Conservation (phyloP, 2,113 vertebrate species). For the Rattus rattus region DNA sequence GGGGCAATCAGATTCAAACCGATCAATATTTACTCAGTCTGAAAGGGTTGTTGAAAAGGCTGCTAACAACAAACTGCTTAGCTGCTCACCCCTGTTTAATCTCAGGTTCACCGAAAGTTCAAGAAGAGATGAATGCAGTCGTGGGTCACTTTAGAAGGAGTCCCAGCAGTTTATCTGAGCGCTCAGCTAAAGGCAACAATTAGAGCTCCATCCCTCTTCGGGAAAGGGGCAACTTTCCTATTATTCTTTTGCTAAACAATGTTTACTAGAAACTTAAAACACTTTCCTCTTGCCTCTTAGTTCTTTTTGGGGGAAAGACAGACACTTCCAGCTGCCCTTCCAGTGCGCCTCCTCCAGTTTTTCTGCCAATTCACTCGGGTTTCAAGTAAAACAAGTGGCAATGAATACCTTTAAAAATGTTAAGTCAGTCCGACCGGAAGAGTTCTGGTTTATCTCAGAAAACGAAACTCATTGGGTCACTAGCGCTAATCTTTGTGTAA, state of each 20-base stretch:
- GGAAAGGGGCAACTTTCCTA: conserved; percentile 77
- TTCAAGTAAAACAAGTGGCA: conserved; percentile 70
- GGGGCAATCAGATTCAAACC: conserved; percentile 91
- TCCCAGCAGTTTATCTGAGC: conserved; percentile 89
- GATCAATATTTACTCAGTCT: conserved; percentile 95
- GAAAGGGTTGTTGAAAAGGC: conserved; percentile 93
- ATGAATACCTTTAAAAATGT: conserved; percentile 60
- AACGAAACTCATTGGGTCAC: conserved; percentile 16
- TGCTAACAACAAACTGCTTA: conserved; percentile 92
- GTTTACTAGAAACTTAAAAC: conserved; percentile 80
- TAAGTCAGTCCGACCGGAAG: conserved; percentile 64
- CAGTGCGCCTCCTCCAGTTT: not conserved
- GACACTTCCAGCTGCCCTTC: conserved; percentile 5
- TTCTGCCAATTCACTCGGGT: conserved; percentile 44
- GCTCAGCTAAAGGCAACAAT: conserved; percentile 88
- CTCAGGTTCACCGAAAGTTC: conserved; percentile 93
- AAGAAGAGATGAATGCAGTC: conserved; percentile 92
- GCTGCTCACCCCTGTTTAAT: conserved; percentile 91
- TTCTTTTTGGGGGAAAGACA: not conserved
- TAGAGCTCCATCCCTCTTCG: conserved; percentile 83
- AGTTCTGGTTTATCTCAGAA: conserved; percentile 69
- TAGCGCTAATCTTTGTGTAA: conserved; percentile 58
- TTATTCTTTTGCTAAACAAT: conserved; percentile 80
- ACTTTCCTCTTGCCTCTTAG: conserved; percentile 69
- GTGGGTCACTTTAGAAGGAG: conserved; percentile 91